phyloP scores from a whole-genome alignment of 2,113 vertebrate species.

The Coryphaenoides rupestris region DNA sequence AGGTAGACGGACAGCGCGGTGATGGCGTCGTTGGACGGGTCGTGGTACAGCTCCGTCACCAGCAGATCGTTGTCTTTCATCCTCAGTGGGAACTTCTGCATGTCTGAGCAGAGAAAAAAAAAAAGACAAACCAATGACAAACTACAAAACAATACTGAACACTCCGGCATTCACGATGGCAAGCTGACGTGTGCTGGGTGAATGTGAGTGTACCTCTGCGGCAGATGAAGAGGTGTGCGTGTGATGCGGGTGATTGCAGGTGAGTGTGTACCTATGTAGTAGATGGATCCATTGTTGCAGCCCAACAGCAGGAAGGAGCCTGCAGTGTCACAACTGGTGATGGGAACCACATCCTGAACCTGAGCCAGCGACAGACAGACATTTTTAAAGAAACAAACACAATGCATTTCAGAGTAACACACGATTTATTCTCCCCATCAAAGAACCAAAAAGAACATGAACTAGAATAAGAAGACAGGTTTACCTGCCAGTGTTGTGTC shows the following conservation, averaged over 20 bases:
- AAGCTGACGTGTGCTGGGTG: background rate
- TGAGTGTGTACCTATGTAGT: slow-evolving; percentile 87
- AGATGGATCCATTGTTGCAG: slow-evolving; percentile 96
- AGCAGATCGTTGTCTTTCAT: slow-evolving; percentile 98
- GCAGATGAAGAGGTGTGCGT: slow-evolving; percentile 67
- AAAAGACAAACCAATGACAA: slow-evolving; percentile 1
- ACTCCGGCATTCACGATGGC: too few relatives aligned
- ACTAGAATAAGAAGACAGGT: background rate
- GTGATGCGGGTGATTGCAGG: too few relatives aligned
- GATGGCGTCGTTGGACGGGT: slow-evolving; percentile 94
- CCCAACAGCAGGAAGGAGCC: slow-evolving; percentile 94
- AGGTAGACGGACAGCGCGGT: slow-evolving; percentile 97
- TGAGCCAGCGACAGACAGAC: slow-evolving; percentile 39
- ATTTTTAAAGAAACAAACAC: background rate
- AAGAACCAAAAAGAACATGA: background rate
- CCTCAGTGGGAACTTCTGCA: slow-evolving; percentile 96
- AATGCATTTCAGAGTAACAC: background rate
- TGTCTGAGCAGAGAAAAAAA: too few relatives aligned
- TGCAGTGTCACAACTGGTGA: slow-evolving; percentile 97
- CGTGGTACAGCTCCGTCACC: slow-evolving; percentile 94
- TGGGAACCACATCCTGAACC: slow-evolving; percentile 93
- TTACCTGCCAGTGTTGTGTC: slow-evolving; percentile 97
- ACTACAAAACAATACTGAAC: too few relatives aligned
- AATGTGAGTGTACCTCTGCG: slow-evolving; percentile 84
- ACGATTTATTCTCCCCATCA: background rate